Percentiles rank a stretch among this genome's conserved stretches.
These are phyloP conservation scores for Brenthis hecate DNA, from an alignment of 2,888 invertebrate species.

Conservation along the genomic window DNA sequence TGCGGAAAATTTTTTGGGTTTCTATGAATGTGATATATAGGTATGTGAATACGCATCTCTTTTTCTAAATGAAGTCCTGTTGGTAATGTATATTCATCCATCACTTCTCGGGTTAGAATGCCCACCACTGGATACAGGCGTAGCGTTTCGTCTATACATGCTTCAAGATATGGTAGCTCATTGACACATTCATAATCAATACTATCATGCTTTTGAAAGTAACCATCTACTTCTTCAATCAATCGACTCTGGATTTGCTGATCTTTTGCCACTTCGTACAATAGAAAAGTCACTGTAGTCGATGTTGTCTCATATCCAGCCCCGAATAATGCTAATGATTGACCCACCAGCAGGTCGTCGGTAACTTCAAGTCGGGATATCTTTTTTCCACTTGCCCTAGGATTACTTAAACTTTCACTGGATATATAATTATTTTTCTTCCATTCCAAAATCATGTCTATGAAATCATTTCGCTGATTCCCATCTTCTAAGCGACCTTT, in stretches of 20 bases:
- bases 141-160: conserved; percentile 25
- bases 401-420: conserved; percentile 53
- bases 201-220: conserved; percentile 43
- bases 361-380: conserved; percentile 53
- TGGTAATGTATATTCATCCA: conserved; percentile 57
- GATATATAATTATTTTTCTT: conserved; percentile 48
- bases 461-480: conserved; percentile 54
- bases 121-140: conserved; percentile 47
- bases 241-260: conserved; percentile 46
- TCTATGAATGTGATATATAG: conserved; percentile 57
- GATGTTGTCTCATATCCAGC: conserved; percentile 65
- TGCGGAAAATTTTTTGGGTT: conserved; percentile 59
- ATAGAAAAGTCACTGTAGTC: conserved; percentile 47
- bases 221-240: conserved; percentile 53
- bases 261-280: conserved; percentile 57
- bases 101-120: conserved; percentile 56
- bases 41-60: conserved; percentile 61
- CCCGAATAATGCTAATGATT: conserved; percentile 74
- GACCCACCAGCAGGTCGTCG: conserved; percentile 72
- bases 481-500: conserved; percentile 50
- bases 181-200: conserved; percentile 35
- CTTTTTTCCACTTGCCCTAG: conserved; percentile 44
- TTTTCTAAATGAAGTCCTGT: conserved; percentile 57
- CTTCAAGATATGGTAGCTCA: conserved; percentile 22
- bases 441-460: conserved; percentile 55